Base-by-base conservation (phyloP, 2,888 invertebrate genomes). In the Heliconius aoede region DNA sequence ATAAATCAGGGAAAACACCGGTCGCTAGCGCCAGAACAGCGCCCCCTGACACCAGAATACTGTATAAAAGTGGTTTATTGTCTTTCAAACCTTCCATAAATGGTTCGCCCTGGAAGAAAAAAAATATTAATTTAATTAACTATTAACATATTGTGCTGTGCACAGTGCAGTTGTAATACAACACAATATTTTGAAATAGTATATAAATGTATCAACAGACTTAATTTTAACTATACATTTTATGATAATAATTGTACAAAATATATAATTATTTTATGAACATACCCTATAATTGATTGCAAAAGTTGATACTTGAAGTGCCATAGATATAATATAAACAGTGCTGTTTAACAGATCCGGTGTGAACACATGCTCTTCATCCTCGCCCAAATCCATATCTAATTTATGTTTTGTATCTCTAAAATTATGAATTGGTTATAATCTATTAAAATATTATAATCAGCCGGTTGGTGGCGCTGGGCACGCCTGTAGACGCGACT, bases 241-340 rank as follows among this genome's bases (percentile, higher is more conserved):
- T 32, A 32, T 8, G 9, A 32, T 32, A 32, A 32, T 32, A 32
- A 32, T 32, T 32, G 8, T 0, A 9, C 1, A 36, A 36, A 11
- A 36, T 36, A 36, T 36, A 40, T 40, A 40, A 40, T 40, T 4
- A 46, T 15, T 40, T 3, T 13, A 40, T 40, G 15, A 15, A 74
- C 82, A 81, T 92, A 99, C 99, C 96, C 99, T 97, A 89, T 99
- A 99, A 93, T 99, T 99, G 78, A 99, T 98, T 76, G 99, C 99
- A 92, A 99, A 99, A 18, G 99, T 99, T 2, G 99, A 98, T 82
- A 99, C 97, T 95, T 99, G 99, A 79, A 99, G 94, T 24, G 99
- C 97, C 96, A 99, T 97, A 1, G 99, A 99, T 85, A 99, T 99
- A 78, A 99, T 98, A 89, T 99, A 99, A 21, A 99, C 99, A 0